These are phyloP conservation scores for Erpetoichthys calabaricus DNA, from an alignment of 2,797 vertebrate species.

Conservation along the genomic window DNA sequence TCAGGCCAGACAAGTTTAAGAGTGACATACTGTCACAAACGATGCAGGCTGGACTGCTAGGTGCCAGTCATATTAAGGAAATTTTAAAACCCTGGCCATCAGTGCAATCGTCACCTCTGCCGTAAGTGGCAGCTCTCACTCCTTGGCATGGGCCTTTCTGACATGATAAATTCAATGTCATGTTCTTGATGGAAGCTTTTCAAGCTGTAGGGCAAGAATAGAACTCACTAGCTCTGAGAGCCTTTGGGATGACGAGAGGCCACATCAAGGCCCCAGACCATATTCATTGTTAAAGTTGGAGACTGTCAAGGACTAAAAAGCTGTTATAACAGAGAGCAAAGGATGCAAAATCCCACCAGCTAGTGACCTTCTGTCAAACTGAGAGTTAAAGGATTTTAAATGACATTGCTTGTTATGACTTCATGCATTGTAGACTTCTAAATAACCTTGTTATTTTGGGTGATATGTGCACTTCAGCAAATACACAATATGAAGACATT, in stretches of 20 bases:
- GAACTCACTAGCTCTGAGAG: conserved; percentile 39
- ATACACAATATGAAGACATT: no score
- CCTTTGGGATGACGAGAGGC: conserved; percentile 60
- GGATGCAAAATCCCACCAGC: conserved; percentile 38
- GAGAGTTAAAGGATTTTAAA: conserved; percentile 57
- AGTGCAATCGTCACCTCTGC: conserved; percentile 49
- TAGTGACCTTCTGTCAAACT: conserved; percentile 47
- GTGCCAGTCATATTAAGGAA: conserved; percentile 64
- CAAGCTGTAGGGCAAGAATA: conserved; percentile 34
- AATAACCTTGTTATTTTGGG: conserved; percentile 49
- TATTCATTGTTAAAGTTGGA: conserved; percentile 23
- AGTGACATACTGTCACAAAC: conserved; percentile 68
- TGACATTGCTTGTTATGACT: conserved; percentile 51
- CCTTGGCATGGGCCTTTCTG: conserved; percentile 49
- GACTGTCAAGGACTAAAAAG: conserved; percentile 29
- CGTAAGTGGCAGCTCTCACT: conserved; percentile 75
- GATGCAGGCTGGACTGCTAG: conserved; percentile 55
- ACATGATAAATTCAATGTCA: conserved; percentile 57
- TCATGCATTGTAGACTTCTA: conserved; percentile 36
- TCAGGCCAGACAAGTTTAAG: conserved; percentile 43
- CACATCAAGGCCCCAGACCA: conserved; percentile 29
- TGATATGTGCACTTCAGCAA: background rate
- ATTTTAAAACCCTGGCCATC: conserved; percentile 41
- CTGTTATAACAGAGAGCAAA: conserved; percentile 23
- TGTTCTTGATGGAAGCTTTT: conserved; percentile 61